These are phyloP conservation scores for Syrista parreyssii DNA, from an alignment of 2,888 invertebrate species.

Conservation along the genomic window DNA sequence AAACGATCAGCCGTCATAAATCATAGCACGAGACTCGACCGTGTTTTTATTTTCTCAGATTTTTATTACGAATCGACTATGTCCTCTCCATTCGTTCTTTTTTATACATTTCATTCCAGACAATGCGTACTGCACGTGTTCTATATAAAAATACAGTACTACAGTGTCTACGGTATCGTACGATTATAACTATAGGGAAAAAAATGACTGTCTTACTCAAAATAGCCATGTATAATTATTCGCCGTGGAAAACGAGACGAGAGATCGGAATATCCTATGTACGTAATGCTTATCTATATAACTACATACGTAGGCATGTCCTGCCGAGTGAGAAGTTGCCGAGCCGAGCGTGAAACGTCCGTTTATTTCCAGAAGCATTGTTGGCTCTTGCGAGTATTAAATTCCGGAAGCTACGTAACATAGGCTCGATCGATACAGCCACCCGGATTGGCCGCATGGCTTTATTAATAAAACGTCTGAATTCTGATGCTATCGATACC, in stretches of 20 bases:
- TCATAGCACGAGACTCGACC: neutral
- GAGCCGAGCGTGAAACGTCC: neutral
- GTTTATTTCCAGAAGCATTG: neutral
- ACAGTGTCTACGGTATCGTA: neutral
- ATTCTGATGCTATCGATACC: neutral
- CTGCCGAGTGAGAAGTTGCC: neutral
- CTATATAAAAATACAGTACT: neutral
- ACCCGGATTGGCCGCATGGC: neutral
- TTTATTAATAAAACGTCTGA: neutral
- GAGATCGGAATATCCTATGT: neutral
- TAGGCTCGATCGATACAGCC: neutral
- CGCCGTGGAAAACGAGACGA: neutral
- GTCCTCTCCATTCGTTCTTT: neutral
- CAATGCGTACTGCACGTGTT: neutral
- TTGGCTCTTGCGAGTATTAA: neutral
- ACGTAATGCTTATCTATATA: neutral
- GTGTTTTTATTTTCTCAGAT: neutral
- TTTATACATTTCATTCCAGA: neutral
- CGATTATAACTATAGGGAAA: neutral
- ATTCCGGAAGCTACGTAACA: neutral
- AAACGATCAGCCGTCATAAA: neutral
- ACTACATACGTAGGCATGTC: neutral
- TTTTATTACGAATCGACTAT: neutral
- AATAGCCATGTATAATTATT: neutral
- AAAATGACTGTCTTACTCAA: neutral